Evolutionary conservation across 2,888 invertebrate genomes (phyloP).

Genomic region (Liodrosophila aerea): DNA sequence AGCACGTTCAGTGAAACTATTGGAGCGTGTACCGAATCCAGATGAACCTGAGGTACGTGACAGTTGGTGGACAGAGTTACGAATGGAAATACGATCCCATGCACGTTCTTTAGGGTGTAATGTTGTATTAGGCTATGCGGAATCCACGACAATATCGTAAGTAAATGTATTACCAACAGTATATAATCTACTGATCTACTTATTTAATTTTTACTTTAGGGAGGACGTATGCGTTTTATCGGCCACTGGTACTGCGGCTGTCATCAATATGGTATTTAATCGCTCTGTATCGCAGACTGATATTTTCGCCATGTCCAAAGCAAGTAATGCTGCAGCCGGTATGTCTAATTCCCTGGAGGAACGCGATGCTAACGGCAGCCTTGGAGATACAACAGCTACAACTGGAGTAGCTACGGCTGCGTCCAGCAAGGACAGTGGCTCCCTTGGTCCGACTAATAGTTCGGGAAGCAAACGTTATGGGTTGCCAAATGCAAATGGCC

Average conservation of each 20-base stretch:
- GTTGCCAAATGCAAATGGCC: conserved; percentile 49
- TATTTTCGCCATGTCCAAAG: conserved; percentile 68
- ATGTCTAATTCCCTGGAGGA: conserved; percentile 84
- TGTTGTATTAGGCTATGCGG: conserved; percentile 96
- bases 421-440: conserved; percentile 67
- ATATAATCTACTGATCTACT: too few species aligned
- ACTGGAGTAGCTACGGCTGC: background rate
- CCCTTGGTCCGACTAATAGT: conserved; percentile 51
- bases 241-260: conserved; percentile 96
- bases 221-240: conserved; percentile 97
- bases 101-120: conserved; percentile 95
- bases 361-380: conserved; percentile 80
- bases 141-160: conserved; percentile 95
- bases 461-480: conserved; percentile 58
- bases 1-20: conserved; percentile 91
- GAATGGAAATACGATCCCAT: conserved; percentile 97
- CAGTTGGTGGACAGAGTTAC: conserved; percentile 98
- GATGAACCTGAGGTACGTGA: conserved; percentile 96
- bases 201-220: too few species aligned
- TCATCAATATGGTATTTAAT: conserved; percentile 86
- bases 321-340: conserved; percentile 57
- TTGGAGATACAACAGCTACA: conserved; percentile 38
- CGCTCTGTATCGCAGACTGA: conserved; percentile 80
- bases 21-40: conserved; percentile 91
- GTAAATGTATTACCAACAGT: too few species aligned